Evolutionary conservation across 2,888 invertebrate genomes (phyloP).

Genomic region (Sarcophaga caerulescens): DNA sequence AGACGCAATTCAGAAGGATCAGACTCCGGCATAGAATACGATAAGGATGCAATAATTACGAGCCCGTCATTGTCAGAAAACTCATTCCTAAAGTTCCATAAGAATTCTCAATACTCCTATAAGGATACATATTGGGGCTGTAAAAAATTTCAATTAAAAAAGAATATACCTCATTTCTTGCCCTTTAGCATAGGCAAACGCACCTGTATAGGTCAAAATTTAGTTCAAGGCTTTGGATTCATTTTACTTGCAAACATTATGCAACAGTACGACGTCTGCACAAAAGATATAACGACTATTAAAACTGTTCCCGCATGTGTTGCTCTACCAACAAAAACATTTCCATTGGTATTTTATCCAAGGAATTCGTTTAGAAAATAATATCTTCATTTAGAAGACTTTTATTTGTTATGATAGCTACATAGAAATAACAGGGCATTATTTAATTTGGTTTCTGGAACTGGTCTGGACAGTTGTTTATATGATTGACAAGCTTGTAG

Average conservation of each 20-base stretch:
- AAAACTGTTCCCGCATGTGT: constrained; percentile 86
- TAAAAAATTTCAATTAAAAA: constrained; percentile 79
- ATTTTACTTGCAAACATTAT: constrained; percentile 87
- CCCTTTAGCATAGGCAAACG: constrained; percentile 93
- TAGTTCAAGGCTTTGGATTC: constrained; percentile 90
- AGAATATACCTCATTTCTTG: constrained; percentile 87
- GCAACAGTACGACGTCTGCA: constrained; percentile 86
- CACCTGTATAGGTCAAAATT: constrained; percentile 92
- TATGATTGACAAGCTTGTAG: background rate
- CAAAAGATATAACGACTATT: constrained; percentile 82
- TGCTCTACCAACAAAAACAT: constrained; percentile 88
- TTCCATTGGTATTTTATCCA: constrained; percentile 83
- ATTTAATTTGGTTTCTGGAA: constrained; percentile 8
- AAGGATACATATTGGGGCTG: background rate
- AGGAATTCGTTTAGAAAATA: constrained; percentile 9
- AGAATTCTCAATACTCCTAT: background rate
- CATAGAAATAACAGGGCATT: background rate
- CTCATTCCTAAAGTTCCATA: constrained; percentile 9
- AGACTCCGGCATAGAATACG: constrained; percentile 84
- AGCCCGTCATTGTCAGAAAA: constrained; percentile 34
- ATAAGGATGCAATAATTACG: constrained; percentile 73
- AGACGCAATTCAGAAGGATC: constrained; percentile 81
- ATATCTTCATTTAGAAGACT: background rate
- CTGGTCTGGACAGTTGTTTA: background rate
- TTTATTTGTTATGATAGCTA: background rate